phyloP scores from a whole-genome alignment of 1,140 invertebrate genomes.

The Drosophila prosaltans region DNA sequence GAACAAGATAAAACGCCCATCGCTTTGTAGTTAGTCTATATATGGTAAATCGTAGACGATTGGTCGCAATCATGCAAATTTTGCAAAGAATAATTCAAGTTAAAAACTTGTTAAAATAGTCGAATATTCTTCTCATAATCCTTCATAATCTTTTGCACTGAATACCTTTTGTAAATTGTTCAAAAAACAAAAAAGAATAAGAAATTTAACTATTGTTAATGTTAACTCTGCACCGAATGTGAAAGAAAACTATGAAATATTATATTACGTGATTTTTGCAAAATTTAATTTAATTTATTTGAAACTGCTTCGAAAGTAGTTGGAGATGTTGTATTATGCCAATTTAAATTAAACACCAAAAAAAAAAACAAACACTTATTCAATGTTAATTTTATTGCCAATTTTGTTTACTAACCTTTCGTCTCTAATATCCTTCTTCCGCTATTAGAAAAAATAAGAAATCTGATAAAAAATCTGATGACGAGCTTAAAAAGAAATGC shows the following conservation, averaged over 20 bases:
- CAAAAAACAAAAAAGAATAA: too few relatives aligned
- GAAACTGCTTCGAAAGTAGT: conserved; percentile 57
- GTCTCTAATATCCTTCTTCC: neutral
- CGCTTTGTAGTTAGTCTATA: conserved; percentile 62
- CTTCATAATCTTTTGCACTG: conserved; percentile 44
- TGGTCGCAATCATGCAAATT: conserved; percentile 46
- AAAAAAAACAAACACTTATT: conserved; percentile 34
- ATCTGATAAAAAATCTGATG: neutral
- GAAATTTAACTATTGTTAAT: conserved; percentile 17
- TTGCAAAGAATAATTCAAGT: conserved; percentile 61
- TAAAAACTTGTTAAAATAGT: conserved; percentile 31
- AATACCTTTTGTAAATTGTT: conserved; percentile 19
- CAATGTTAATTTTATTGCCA: neutral
- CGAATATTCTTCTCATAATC: conserved; percentile 32
- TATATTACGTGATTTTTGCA: conserved; percentile 58
- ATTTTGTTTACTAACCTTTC: neutral
- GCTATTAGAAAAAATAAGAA: conserved; percentile 1
- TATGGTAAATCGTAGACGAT: conserved; percentile 30
- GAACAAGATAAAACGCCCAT: conserved; percentile 38
- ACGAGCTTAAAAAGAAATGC: conserved; percentile 1
- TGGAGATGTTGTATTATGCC: conserved; percentile 67
- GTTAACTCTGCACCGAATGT: conserved; percentile 65
- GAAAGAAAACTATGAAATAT: conserved; percentile 29
- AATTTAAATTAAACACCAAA: conserved; percentile 68
- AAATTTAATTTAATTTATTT: conserved; percentile 57